Evolutionary conservation across 2,797 vertebrate genomes (phyloP).

Genomic region (Danio tinwini): DNA sequence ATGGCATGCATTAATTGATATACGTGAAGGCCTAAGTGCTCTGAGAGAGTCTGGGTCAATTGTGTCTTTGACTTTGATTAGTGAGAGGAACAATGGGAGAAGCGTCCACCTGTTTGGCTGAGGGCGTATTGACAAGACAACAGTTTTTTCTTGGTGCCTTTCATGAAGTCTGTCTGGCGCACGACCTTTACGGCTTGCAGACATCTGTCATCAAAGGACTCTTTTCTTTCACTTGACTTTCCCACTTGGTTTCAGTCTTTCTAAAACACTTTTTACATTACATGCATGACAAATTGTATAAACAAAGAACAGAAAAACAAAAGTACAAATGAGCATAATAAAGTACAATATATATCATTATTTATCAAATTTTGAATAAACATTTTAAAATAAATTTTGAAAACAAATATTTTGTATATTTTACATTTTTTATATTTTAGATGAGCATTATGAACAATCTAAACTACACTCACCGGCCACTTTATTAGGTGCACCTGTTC

Average conservation of each 20-base stretch:
- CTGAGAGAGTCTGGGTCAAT: slow-evolving; percentile 49
- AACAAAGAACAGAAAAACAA: too few relatives aligned
- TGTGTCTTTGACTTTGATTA: slow-evolving; percentile 58
- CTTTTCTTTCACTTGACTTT: slow-evolving; percentile 25
- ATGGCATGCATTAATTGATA: slow-evolving; percentile 62
- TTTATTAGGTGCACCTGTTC: too few relatives aligned
- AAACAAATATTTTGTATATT: too few relatives aligned
- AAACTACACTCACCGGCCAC: too few relatives aligned
- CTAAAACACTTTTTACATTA: neutral
- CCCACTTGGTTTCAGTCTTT: neutral
- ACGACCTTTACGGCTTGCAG: slow-evolving; percentile 30
- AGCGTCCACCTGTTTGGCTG: slow-evolving; percentile 21
- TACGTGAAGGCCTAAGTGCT: slow-evolving; percentile 46
- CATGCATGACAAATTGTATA: too few relatives aligned
- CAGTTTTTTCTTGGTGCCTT: slow-evolving; percentile 35
- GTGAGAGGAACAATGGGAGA: slow-evolving; percentile 37
- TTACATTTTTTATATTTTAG: too few relatives aligned
- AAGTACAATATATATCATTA: too few relatives aligned
- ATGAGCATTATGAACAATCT: too few relatives aligned
- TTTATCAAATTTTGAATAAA: too few relatives aligned
- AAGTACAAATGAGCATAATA: too few relatives aligned
- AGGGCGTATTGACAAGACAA: slow-evolving; percentile 50
- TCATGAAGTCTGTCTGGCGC: slow-evolving; percentile 5
- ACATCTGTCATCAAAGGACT: slow-evolving; percentile 22
- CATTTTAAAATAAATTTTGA: too few relatives aligned